These are phyloP conservation scores for Orycteropus afer DNA, from an alignment of 2,113 vertebrate genomes.

Conservation along the genomic window DNA sequence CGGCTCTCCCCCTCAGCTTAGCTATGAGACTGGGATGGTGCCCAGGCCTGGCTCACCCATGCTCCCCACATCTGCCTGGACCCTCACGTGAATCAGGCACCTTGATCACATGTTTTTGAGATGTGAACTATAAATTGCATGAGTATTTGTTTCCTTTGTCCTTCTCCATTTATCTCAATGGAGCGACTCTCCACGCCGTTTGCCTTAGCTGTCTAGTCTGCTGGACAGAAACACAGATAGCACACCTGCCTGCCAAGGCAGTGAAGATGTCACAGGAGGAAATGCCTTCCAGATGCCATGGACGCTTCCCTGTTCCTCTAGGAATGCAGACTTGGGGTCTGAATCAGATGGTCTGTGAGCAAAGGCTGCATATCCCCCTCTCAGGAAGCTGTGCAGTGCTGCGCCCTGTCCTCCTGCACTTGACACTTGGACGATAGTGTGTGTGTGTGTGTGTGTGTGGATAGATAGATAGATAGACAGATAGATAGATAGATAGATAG, in stretches of 20 bases:
- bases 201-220: not conserved
- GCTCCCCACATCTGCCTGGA: not conserved
- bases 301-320: no score
- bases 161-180: not conserved
- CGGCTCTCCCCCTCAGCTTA: not conserved
- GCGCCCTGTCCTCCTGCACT: not conserved
- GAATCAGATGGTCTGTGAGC: not conserved
- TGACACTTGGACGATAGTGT: not conserved
- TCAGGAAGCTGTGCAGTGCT: no score
- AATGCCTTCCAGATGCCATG: not conserved
- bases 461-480: no score
- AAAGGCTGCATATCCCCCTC: not conserved
- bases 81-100: not conserved
- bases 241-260: not conserved
- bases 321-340: not conserved
- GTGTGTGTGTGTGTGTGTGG: no score
- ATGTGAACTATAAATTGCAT: not conserved
- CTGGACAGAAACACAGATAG: not conserved
- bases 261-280: not conserved
- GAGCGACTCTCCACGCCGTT: not conserved
- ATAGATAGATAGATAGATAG: no score
- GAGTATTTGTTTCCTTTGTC: not conserved
- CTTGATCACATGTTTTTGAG: constrained; percentile 30
- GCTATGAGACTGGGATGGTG: fast-evolving
- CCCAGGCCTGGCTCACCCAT: fast-evolving